Percentiles rank a stretch among this genome's conserved stretches.
Conservation (phyloP, 1,140 invertebrate genomes). For the Platorchestia sp. region DNA sequence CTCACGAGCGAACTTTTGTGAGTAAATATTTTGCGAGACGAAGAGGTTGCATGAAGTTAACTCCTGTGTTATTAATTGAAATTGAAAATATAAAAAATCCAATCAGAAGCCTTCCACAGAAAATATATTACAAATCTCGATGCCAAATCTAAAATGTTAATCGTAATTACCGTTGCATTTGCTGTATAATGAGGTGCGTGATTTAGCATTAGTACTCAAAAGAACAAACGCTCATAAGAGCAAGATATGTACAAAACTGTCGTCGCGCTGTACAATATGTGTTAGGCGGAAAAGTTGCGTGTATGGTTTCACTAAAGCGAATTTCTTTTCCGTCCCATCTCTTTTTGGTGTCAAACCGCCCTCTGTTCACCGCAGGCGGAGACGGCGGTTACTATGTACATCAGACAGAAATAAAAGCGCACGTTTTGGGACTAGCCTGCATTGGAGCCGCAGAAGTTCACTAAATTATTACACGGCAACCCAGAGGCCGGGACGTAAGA, state of each 20-base stretch:
- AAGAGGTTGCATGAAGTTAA: not conserved
- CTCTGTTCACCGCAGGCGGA: not conserved
- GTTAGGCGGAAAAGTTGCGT: not conserved
- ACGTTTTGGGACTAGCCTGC: not conserved
- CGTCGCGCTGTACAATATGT: not conserved
- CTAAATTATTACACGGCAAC: not conserved
- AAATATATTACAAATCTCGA: not conserved
- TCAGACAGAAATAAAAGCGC: not conserved
- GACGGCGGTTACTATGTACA: not conserved
- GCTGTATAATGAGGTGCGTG: not conserved
- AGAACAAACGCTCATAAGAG: not conserved
- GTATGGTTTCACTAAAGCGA: not conserved
- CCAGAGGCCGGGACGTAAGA: not conserved
- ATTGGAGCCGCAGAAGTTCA: not conserved
- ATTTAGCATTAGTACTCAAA: not conserved
- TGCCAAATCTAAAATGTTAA: not conserved
- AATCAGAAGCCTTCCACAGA: not conserved
- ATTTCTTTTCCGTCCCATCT: not conserved
- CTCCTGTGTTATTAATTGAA: not conserved
- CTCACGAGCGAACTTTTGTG: not conserved
- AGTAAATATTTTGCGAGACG: not conserved
- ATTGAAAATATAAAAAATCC: not conserved
- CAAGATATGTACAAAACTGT: not conserved
- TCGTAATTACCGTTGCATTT: not conserved
- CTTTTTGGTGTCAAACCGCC: not conserved